phyloP scores from a whole-genome alignment of 2,113 vertebrate genomes.

The Pimephales promelas region DNA sequence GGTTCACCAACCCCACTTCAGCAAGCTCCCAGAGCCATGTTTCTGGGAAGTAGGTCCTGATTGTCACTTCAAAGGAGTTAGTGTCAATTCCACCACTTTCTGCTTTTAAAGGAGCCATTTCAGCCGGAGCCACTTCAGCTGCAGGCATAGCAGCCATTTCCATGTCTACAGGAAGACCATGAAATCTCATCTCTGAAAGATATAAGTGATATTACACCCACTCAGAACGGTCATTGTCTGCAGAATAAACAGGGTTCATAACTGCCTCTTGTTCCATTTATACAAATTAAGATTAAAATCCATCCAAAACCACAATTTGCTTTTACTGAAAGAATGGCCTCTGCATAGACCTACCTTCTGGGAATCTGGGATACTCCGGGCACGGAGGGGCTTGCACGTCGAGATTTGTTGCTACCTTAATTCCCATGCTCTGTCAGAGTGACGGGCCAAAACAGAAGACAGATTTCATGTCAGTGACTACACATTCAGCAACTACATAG shows the following conservation, averaged over 20 bases:
- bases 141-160: neutral
- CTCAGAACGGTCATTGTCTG: no score
- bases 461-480: neutral
- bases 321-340: no score
- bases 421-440: constrained; percentile 73
- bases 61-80: constrained; percentile 25
- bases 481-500: fast-evolving
- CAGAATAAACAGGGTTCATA: no score
- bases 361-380: no score
- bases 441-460: neutral
- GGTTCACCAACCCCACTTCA: constrained; percentile 75
- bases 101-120: neutral
- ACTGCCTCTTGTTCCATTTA: no score
- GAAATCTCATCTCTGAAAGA: neutral
- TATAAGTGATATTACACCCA: neutral
- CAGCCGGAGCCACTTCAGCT: no score
- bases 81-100: neutral
- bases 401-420: constrained; percentile 76
- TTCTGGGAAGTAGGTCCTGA: constrained; percentile 84
- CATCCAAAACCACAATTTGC: no score
- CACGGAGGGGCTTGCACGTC: no score
- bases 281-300: no score
- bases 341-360: no score
- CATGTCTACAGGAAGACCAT: no score
- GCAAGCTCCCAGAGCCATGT: constrained; percentile 87